phyloP scores from a whole-genome alignment of 1,140 invertebrate genomes.

The Zaprionus africanus region DNA sequence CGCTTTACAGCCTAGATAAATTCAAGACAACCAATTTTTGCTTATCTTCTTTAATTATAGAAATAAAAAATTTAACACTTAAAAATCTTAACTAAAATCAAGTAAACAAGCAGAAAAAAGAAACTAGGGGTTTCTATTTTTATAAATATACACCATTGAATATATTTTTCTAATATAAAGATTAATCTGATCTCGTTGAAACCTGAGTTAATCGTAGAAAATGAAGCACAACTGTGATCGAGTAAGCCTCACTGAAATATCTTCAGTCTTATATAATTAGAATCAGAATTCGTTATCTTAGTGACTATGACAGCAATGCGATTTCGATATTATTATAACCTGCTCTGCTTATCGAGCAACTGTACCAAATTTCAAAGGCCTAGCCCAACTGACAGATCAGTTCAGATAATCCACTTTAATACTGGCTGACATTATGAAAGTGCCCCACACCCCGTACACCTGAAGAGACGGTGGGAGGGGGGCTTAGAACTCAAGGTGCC shows the following conservation, averaged over 20 bases:
- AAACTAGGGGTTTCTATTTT: no score
- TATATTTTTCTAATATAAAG: background rate
- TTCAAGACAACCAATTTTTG: no score
- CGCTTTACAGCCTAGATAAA: no score
- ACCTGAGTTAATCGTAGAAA: background rate
- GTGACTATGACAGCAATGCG: background rate
- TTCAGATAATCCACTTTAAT: conserved; percentile 7
- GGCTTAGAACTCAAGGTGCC: conserved; percentile 21
- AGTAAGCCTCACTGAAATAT: background rate
- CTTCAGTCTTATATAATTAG: background rate
- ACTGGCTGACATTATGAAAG: background rate
- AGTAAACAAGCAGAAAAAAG: no score
- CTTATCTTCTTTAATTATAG: no score
- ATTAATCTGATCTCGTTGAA: background rate
- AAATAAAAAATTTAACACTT: no score
- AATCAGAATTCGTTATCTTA: background rate
- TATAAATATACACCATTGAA: background rate
- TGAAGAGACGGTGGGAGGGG: background rate
- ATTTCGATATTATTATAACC: background rate
- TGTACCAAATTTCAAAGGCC: background rate
- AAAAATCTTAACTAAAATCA: background rate
- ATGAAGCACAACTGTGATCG: background rate
- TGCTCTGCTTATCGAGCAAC: background rate
- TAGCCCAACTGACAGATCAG: background rate
- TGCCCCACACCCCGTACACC: background rate